A percentile compares a stretch with the other conserved stretches of the same genome.
Evolutionary conservation across 2,888 invertebrate species (phyloP).

Genomic region (Strigamia maritima): DNA sequence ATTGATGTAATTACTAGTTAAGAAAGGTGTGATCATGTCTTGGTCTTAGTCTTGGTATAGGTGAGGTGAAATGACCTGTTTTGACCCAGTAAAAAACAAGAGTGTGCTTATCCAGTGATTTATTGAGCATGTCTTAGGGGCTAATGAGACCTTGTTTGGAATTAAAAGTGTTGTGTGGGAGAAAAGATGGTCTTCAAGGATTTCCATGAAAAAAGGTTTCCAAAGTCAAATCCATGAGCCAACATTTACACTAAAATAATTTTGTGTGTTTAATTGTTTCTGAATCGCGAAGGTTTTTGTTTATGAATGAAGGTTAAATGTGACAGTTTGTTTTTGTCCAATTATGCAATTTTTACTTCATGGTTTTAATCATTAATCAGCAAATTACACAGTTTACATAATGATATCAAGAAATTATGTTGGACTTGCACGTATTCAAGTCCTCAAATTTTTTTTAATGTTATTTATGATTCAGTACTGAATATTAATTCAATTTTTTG

Average conservation of each 20-base stretch:
- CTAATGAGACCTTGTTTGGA: slow-evolving; percentile 23
- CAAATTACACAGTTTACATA: background rate
- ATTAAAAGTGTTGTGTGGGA: slow-evolving; percentile 23
- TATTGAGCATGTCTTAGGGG: slow-evolving; percentile 19
- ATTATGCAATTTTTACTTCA: background rate
- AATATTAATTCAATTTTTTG: background rate
- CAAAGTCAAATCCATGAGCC: background rate
- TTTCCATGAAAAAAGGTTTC: background rate
- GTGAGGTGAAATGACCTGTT: slow-evolving; percentile 9
- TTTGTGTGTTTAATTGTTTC: background rate
- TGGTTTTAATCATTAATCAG: background rate
- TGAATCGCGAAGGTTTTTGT: background rate
- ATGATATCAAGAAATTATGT: background rate
- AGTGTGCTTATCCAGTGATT: slow-evolving; percentile 23
- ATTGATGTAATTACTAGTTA: background rate
- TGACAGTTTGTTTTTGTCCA: background rate
- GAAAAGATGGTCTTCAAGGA: slow-evolving; percentile 12
- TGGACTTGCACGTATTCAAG: background rate
- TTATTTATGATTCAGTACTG: background rate
- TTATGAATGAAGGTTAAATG: background rate
- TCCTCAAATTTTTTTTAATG: background rate
- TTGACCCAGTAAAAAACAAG: slow-evolving; percentile 23
- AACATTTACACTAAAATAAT: background rate
- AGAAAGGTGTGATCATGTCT: background rate
- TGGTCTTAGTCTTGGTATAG: background rate